Percentiles rank a stretch among this genome's conserved stretches.
phyloP scores from a whole-genome alignment of 1,140 invertebrate species.

The Drosophila mojavensis region DNA sequence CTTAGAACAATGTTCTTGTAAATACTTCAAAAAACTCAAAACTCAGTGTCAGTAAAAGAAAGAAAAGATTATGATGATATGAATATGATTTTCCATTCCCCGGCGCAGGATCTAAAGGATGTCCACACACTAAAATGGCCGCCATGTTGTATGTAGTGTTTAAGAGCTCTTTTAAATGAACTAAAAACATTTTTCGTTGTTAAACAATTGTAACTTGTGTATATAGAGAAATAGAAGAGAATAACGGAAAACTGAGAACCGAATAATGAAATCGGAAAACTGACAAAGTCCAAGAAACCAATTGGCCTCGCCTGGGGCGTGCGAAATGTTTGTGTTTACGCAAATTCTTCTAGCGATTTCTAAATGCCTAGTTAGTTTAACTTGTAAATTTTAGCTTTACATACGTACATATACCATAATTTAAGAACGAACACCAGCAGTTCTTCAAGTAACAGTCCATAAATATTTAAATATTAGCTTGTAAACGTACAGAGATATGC shows the following conservation, averaged over 20 bases:
- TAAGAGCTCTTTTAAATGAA: conserved; percentile 61
- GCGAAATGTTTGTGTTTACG: conserved; percentile 36
- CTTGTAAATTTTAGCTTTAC: conserved; percentile 83
- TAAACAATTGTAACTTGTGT: conserved; percentile 78
- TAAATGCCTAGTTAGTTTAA: conserved; percentile 80
- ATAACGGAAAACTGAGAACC: neutral
- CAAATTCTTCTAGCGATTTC: conserved; percentile 67
- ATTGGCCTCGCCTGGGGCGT: conserved; percentile 52
- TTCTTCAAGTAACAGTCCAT: conserved; percentile 78
- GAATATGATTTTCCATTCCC: conserved; percentile 34
- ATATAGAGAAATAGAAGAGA: conserved; percentile 64
- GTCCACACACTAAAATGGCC: conserved; percentile 43
- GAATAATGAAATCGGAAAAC: neutral
- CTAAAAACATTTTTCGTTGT: conserved; percentile 46
- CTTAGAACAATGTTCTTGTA: conserved; percentile 71
- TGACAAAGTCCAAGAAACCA: conserved; percentile 36
- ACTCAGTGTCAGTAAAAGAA: conserved; percentile 73
- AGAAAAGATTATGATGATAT: conserved; percentile 28
- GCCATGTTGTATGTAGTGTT: conserved; percentile 77
- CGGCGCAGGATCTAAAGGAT: conserved; percentile 52
- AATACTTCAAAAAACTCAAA: conserved; percentile 65
- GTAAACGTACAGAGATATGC: conserved; percentile 70
- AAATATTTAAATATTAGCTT: conserved; percentile 79
- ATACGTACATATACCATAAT: conserved; percentile 57
- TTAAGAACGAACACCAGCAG: conserved; percentile 62